Conservation (phyloP, 2,113 vertebrate genomes). For the Leuciscus idus region DNA sequence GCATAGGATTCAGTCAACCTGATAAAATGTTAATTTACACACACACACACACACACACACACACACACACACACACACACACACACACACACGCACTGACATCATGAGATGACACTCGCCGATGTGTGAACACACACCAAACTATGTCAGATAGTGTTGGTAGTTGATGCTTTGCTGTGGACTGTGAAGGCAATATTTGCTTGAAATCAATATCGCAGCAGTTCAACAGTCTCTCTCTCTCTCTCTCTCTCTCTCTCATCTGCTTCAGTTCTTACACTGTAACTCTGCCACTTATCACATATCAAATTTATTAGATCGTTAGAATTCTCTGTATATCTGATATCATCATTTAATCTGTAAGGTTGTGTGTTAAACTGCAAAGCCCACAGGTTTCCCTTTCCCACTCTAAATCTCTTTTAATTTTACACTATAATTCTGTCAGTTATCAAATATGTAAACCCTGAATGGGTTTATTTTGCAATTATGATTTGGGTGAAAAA, state of each 20-base stretch:
- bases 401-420: background rate
- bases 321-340: background rate
- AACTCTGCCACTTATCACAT: background rate
- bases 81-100: background rate
- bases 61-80: background rate
- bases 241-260: background rate
- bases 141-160: slow-evolving; percentile 20
- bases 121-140: slow-evolving; percentile 27
- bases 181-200: slow-evolving; percentile 42
- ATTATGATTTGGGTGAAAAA: background rate
- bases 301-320: background rate
- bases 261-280: background rate
- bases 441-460: background rate
- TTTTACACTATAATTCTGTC: background rate
- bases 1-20: slow-evolving; percentile 18
- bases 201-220: slow-evolving; percentile 29
- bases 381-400: background rate
- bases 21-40: background rate
- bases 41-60: background rate
- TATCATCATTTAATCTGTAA: background rate
- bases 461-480: background rate
- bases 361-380: background rate
- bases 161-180: slow-evolving; percentile 30
- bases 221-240: slow-evolving; percentile 27
- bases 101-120: background rate